Evolutionary conservation across 2,113 vertebrate genomes (phyloP).

Genomic region (Picathartes gymnocephalus): DNA sequence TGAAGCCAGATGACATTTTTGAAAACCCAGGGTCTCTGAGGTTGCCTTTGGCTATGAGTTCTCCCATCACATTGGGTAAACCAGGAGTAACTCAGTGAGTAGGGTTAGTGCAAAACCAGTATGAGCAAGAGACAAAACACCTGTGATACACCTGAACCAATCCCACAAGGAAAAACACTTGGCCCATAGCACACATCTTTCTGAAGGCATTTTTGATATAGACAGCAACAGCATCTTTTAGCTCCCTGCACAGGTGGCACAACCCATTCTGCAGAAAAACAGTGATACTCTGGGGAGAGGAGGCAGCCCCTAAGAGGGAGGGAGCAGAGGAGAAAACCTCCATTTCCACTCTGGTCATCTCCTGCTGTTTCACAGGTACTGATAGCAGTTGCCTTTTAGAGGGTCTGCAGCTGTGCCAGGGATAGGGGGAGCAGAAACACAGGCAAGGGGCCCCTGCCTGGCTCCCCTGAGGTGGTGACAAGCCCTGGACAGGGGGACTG

Average conservation of each 20-base stretch:
- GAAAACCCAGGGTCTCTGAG: background rate
- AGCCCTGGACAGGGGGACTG: background rate
- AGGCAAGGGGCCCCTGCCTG: background rate
- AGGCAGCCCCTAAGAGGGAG: background rate
- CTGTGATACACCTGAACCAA: background rate
- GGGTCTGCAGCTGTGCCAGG: background rate
- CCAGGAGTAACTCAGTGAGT: background rate
- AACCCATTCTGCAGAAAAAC: background rate
- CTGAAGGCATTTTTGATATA: background rate
- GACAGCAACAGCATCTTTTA: background rate
- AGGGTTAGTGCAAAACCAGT: background rate
- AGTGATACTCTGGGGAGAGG: background rate
- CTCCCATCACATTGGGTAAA: rapidly evolving
- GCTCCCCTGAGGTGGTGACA: background rate
- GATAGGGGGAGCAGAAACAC: rapidly evolving
- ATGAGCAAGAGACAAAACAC: background rate
- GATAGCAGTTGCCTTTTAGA: background rate
- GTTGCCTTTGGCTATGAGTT: background rate
- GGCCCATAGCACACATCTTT: background rate
- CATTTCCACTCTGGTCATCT: background rate
- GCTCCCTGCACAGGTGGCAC: rapidly evolving
- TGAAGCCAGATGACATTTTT: background rate
- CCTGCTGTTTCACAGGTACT: background rate
- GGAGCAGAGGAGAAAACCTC: background rate
- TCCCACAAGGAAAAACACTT: background rate